phyloP scores from a whole-genome alignment of 2,888 invertebrate species.

The Macrostomum cliftonense region DNA sequence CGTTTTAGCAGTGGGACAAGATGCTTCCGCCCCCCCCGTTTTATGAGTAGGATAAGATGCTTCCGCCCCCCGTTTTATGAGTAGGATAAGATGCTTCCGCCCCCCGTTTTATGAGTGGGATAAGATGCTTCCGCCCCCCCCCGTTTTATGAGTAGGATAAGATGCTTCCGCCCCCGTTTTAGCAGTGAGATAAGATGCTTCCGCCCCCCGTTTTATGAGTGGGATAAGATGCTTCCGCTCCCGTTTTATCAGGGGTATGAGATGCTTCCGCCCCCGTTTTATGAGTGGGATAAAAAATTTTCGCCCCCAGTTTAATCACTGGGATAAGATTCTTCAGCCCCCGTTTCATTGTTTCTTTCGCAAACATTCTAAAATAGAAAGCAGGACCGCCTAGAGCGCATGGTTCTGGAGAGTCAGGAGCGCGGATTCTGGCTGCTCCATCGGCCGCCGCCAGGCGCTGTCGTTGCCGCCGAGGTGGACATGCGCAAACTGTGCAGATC shows the following conservation, averaged over 20 bases:
- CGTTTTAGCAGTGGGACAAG: not conserved
- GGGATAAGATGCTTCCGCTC: not conserved
- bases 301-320: no score
- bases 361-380: slow-evolving; percentile 70
- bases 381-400: slow-evolving; percentile 84
- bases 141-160: no score
- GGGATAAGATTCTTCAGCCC: no score
- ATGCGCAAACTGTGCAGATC: slow-evolving; percentile 67
- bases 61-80: no score
- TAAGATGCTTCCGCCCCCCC: not conserved
- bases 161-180: no score
- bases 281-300: not conserved
- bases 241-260: no score
- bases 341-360: not conserved
- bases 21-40: not conserved
- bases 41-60: no score
- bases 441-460: slow-evolving; percentile 93
- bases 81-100: no score
- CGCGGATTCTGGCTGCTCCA: slow-evolving; percentile 99
- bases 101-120: not conserved
- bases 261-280: not conserved
- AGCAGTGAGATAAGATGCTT: no score
- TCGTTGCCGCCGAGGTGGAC: slow-evolving; percentile 93
- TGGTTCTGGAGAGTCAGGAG: slow-evolving; percentile 94
- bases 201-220: not conserved